Evolutionary conservation across 2,797 vertebrate genomes (phyloP).

Genomic region (Peromyscus melanophrys): DNA sequence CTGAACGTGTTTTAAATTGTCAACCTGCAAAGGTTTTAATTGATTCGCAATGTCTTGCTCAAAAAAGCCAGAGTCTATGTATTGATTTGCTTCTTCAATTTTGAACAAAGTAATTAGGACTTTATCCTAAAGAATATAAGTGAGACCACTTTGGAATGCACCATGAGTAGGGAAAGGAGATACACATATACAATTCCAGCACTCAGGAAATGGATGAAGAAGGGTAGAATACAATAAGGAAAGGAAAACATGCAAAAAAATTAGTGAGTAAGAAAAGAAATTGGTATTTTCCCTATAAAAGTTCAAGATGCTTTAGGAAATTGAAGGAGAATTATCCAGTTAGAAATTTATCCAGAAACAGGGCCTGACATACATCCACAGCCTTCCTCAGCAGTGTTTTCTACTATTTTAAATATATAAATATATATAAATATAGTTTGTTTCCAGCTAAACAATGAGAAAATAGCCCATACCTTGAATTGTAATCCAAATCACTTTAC

Average conservation of each 20-base stretch:
- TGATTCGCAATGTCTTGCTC: slow-evolving; percentile 12
- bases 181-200: neutral
- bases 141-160: slow-evolving; percentile 28
- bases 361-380: neutral
- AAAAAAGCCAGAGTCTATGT: slow-evolving; percentile 19
- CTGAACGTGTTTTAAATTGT: slow-evolving; percentile 70
- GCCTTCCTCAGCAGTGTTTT: slow-evolving; percentile 24
- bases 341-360: slow-evolving; percentile 63
- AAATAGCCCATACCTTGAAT: slow-evolving; percentile 31
- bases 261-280: neutral
- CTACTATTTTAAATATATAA: slow-evolving; percentile 61
- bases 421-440: neutral
- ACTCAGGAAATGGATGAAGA: neutral
- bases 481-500: neutral
- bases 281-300: neutral
- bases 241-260: neutral
- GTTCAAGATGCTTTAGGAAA: slow-evolving; percentile 21
- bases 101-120: slow-evolving; percentile 35
- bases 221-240: neutral
- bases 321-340: slow-evolving; percentile 31
- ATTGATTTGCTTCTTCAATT: neutral
- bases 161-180: neutral
- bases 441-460: slow-evolving; percentile 39
- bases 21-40: slow-evolving; percentile 72
- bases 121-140: neutral